A percentile compares a stretch with the other conserved stretches of the same genome.
These are phyloP conservation scores for Ophiothrix spiculata DNA, from an alignment of 35 echinoderm and acorn worm species.

Conservation along the genomic window DNA sequence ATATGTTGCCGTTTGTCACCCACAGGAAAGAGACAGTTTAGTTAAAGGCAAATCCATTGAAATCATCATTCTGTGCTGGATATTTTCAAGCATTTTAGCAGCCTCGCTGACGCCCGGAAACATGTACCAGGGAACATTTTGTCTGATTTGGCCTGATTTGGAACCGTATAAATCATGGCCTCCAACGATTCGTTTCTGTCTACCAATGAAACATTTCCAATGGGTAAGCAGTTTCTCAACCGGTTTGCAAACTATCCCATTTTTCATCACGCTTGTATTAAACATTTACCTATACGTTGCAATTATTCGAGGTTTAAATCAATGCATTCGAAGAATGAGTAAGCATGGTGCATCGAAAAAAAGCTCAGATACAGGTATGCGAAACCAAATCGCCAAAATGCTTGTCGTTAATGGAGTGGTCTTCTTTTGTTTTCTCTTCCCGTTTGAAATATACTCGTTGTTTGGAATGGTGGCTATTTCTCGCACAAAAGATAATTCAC, in stretches of 20 bases:
- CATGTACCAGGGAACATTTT: slow-evolving; percentile 19
- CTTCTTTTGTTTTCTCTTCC: slow-evolving; percentile 82
- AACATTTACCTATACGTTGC: slow-evolving; percentile 62
- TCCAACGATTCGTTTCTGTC: slow-evolving; percentile 23
- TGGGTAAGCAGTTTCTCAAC: slow-evolving; percentile 39
- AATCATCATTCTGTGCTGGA: slow-evolving; percentile 38
- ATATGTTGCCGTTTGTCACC: slow-evolving; percentile 75
- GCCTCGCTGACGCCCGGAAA: slow-evolving; percentile 56
- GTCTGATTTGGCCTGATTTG: slow-evolving; percentile 40
- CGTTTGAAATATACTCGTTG: slow-evolving; percentile 67
- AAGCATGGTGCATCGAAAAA: slow-evolving; percentile 36
- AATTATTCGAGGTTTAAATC: slow-evolving; percentile 68
- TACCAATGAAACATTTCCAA: background rate
- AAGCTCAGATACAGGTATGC: slow-evolving; percentile 55
- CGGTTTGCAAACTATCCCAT: slow-evolving; percentile 78
- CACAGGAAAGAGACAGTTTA: slow-evolving; percentile 20
- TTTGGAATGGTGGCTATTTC: slow-evolving; percentile 16
- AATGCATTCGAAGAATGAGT: slow-evolving; percentile 48
- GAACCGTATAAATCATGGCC: slow-evolving; percentile 34
- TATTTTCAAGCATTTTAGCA: slow-evolving; percentile 34
- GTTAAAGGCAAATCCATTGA: slow-evolving; percentile 17
- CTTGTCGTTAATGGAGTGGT: slow-evolving; percentile 85
- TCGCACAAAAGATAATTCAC: background rate
- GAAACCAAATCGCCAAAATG: slow-evolving; percentile 84
- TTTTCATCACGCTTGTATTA: slow-evolving; percentile 51